Evolutionary conservation across 2,888 invertebrate genomes (phyloP).

Genomic region (Thumatha senex): DNA sequence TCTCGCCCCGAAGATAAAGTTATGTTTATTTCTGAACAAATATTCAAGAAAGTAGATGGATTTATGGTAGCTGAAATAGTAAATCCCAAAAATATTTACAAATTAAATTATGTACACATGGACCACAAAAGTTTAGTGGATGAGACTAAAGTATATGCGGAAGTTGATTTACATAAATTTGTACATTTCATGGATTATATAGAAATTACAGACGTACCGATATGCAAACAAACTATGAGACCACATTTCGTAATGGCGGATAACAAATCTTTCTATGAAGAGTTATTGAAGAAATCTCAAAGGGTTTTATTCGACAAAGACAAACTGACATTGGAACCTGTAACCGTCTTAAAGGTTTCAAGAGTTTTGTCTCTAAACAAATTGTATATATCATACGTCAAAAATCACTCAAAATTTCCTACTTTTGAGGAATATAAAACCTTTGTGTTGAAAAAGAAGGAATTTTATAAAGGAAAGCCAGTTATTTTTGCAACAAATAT

Average conservation of each 20-base stretch:
- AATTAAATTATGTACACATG: slow-evolving; percentile 1
- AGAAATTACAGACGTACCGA: background rate
- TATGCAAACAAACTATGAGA: slow-evolving; percentile 4
- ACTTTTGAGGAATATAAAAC: background rate
- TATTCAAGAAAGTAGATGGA: background rate
- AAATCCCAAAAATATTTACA: slow-evolving; percentile 2
- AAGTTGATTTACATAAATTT: background rate
- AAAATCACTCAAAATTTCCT: background rate
- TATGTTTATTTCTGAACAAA: background rate
- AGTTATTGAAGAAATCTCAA: background rate
- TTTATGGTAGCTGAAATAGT: slow-evolving; percentile 2
- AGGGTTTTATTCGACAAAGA: background rate
- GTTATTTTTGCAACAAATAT: background rate
- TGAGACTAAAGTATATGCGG: background rate
- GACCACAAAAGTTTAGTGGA: slow-evolving; percentile 1
- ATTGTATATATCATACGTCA: slow-evolving; percentile 1
- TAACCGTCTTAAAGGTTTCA: background rate
- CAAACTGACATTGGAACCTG: background rate
- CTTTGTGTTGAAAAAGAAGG: slow-evolving; percentile 2
- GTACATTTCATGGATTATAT: slow-evolving; percentile 2
- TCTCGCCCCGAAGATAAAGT: background rate
- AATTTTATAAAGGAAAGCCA: background rate
- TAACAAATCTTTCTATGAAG: slow-evolving; percentile 5
- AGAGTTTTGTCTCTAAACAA: slow-evolving; percentile 1
- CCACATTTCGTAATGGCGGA: background rate